Base-by-base conservation (phyloP, 2,888 invertebrate genomes). In the Notocelia uddmanniana region DNA sequence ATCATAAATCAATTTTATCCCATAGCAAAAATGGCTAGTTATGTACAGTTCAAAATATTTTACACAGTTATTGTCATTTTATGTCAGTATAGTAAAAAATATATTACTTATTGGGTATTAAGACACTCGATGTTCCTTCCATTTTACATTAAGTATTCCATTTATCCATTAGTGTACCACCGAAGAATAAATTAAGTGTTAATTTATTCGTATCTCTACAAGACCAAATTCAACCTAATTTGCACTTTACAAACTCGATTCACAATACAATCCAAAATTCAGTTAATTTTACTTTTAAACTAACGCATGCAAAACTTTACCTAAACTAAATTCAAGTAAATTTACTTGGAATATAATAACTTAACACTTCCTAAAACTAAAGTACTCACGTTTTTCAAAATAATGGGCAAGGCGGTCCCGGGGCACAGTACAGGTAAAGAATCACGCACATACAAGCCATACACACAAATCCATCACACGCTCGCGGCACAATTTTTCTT, bases 401-500 rank as follows among this genome's bases (percentile, higher is more conserved):
- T 75, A 74, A 74, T 75, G 74, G 72, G 69, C 79, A 81, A 80
- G 90, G 91, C 69, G 91, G 92, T 78, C 92, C 91, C 72, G 90
- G 90, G 74, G 89, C 88, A 86, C 91, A 88, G 85, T 85, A 89
- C 69, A 87, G 79, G 77, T 83, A 85, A 82, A 84, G 91, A 90
- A 90, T 83, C 77, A 78, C 78, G 75, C 92, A 91, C 91, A 89
- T 86, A 84, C 82, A 83, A 85, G 90, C 89, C 91, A 90, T 92
- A 83, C 93, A 92, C 92, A 89, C 87, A 90, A 64, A 91, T 92
- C 91, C 92, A 89, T 91, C 82, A 86, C 88, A 74, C 76, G 79
- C 79, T 86, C 91, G 89, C 92, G 92, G 89, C 92, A 92, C 91
- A 88, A 91, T 91, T 92, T 92, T 92, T 91, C 92, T 89, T 84